A percentile compares a stretch with the other conserved stretches of the same genome.
Evolutionary conservation across 2,113 vertebrate species (phyloP).

Genomic region (Triplophysa dalaica): DNA sequence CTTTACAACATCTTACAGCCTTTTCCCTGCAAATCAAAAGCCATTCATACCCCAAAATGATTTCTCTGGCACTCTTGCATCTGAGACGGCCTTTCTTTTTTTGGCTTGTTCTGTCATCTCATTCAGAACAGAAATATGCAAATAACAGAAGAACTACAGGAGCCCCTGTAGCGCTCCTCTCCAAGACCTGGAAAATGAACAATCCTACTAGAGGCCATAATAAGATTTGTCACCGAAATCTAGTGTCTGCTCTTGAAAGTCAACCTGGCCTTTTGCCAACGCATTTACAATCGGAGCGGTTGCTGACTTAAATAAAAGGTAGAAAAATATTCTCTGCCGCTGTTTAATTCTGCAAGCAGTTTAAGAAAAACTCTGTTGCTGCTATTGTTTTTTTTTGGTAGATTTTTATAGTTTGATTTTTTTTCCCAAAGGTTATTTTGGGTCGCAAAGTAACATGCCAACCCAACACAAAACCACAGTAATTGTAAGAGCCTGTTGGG

Average conservation of each 20-base stretch:
- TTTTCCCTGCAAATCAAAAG: conserved; percentile 52
- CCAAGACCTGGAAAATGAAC: conserved; percentile 49
- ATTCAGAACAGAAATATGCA: conserved; percentile 56
- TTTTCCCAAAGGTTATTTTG: conserved; percentile 61
- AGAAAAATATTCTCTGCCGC: not conserved
- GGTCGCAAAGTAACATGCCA: conserved; percentile 53
- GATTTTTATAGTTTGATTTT: conserved; percentile 59
- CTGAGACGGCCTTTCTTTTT: conserved; percentile 35
- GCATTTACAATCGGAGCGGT: conserved; percentile 21
- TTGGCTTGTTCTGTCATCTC: conserved; percentile 16
- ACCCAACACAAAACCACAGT: conserved; percentile 58
- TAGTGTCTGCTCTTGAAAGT: conserved; percentile 9
- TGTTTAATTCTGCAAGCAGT: conserved; percentile 50
- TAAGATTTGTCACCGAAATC: conserved; percentile 28
- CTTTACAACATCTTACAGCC: conserved; percentile 34
- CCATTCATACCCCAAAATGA: conserved; percentile 41
- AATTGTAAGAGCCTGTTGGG: conserved; percentile 63
- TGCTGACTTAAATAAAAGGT: not conserved
- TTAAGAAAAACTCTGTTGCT: conserved; percentile 52
- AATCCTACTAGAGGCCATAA: conserved; percentile 33
- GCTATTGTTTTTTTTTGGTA: conserved; percentile 64
- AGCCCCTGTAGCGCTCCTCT: conserved; percentile 29
- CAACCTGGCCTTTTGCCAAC: not conserved
- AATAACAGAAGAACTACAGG: conserved; percentile 49
- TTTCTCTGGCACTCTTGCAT: conserved; percentile 41